Base-by-base conservation (phyloP, 2,113 vertebrate genomes). In the Macquaria australasica region DNA sequence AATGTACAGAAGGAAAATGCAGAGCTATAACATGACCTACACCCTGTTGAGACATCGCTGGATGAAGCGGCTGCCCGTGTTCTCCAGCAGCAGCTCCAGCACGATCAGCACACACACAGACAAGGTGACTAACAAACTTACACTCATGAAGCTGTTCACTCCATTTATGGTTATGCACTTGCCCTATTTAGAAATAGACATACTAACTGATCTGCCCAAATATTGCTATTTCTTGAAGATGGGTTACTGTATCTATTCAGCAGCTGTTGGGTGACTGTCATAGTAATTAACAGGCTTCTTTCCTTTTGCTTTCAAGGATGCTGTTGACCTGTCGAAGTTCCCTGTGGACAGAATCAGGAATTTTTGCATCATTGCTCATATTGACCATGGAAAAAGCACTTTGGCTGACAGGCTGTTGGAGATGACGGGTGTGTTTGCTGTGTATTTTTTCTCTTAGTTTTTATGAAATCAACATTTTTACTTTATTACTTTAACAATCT, bases 371-470 rank as follows among this genome's bases (percentile, higher is more conserved):
- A 97, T 99, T 75, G 98, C 98, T 80, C 98, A 99, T 0, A 97
- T 99, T 77, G 98, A 99, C 90, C 98, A 99, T 88, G 98, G 98
- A 41, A 99, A 99, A 95, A 99, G 98, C 93, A 99, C 98, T 8
- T 89, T 99, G 81, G 98, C 98, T 55, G 98, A 99, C 93, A 95
- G 98, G 62, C 92, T 99, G 16, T 73, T 99, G 86, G 98, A 99
- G 93, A 95, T 99, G 78, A 99, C 98, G 87, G 98, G 98, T 98
- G 28, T 21, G 76, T 71, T 51, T 77, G n/a, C 2, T 34, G n/a
- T n/a, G n/a, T n/a, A n/a, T n/a, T n/a, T n/a, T n/a, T n/a, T n/a
- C n/a, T n/a, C n/a, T n/a, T n/a, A n/a, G n/a, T n/a, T n/a, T 43
- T 2, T 34, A 34, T 39, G 2, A 28, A 20, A 45, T 43, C 20